Base-by-base conservation (phyloP, 2,888 invertebrate species). In the Drosophila leonis region DNA sequence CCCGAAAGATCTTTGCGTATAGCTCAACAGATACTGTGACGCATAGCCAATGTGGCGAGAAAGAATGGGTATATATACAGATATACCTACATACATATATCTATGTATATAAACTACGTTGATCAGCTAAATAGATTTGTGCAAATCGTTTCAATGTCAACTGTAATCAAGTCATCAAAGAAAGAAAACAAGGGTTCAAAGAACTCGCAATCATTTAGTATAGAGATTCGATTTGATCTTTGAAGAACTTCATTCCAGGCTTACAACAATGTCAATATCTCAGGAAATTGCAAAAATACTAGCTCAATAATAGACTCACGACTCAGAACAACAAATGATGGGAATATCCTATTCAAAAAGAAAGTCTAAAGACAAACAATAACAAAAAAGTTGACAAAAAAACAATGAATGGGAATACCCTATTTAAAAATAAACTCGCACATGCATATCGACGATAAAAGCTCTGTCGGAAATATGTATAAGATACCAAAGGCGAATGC, bases 11-110 rank as follows among this genome's bases (percentile, higher is more conserved):
- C 37, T 54, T 42, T 48, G 48, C 59, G 33, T 33, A 42, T 12
- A 33, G 31, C 65, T 37, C 33, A 51, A 44, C 15, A 46, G 15
- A n/a, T 15, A 35, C 20, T 51, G 55, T 74, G 67, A 72, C 75
- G 60, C 75, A 74, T 74, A 39, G 57, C 29, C 55, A 9, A 31
- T 35, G 12, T 15, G 33, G 24, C 12, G 8, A 9, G 10, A 42
- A 6, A 18, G 20, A 20, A 20, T n/a, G n/a, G n/a, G 7, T 33
- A 20, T 42, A n/a, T n/a, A 4, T 24, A 24, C 24, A 24, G 24
- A 42, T 20, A 39, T 31, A n/a, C 9, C 6, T 39, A 35, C 7
- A 27, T 18, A 6, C 24, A 57, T 15, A 35, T 35, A 46, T 15
- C 46, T 9, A 4, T 9, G 3, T 29, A 33, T 27, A 24, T 24